A percentile compares a stretch with the other conserved stretches of the same genome.
Evolutionary conservation across 1,140 invertebrate species (phyloP).

Genomic region (Lordiphosa mommai): DNA sequence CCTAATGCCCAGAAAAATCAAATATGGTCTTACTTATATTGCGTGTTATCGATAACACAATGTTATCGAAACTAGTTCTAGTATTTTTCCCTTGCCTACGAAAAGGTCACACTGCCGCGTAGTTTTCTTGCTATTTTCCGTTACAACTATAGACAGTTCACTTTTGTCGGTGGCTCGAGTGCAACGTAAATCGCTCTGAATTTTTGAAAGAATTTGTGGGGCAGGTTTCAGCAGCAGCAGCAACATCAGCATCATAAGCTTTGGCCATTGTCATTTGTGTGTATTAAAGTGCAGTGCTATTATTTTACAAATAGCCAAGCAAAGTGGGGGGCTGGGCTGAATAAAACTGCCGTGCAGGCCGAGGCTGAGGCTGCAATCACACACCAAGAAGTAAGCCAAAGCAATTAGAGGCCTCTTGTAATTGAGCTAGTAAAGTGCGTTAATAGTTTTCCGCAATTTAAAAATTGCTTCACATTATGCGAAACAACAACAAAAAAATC

Average conservation of each 20-base stretch:
- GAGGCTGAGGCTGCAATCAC: not conserved
- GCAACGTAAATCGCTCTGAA: constrained; percentile 36
- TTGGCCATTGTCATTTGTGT: constrained; percentile 25
- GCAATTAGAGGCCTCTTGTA: constrained; percentile 25
- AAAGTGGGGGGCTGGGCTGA: constrained; percentile 26
- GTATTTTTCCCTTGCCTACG: constrained; percentile 6
- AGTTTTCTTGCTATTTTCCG: constrained; percentile 35
- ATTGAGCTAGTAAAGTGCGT: constrained; percentile 55
- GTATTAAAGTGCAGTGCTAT: constrained; percentile 34
- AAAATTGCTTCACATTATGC: constrained; percentile 20
- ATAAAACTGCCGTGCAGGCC: constrained; percentile 14
- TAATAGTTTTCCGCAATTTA: constrained; percentile 21
- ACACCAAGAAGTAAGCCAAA: constrained; percentile 21
- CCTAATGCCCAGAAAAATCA: no score
- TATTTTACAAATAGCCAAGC: constrained; percentile 32
- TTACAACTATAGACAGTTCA: constrained; percentile 40
- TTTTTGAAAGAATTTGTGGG: constrained; percentile 29
- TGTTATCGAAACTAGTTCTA: no score
- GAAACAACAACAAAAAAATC: constrained; percentile 3
- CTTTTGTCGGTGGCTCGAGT: constrained; percentile 51
- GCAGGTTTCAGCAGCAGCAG: constrained; percentile 13
- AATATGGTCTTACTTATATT: no score
- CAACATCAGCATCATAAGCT: constrained; percentile 39
- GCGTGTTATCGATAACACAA: no score
- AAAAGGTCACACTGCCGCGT: constrained; percentile 5